Evolutionary conservation across 2,888 invertebrate genomes (phyloP).

Genomic region (Patella caerulea): DNA sequence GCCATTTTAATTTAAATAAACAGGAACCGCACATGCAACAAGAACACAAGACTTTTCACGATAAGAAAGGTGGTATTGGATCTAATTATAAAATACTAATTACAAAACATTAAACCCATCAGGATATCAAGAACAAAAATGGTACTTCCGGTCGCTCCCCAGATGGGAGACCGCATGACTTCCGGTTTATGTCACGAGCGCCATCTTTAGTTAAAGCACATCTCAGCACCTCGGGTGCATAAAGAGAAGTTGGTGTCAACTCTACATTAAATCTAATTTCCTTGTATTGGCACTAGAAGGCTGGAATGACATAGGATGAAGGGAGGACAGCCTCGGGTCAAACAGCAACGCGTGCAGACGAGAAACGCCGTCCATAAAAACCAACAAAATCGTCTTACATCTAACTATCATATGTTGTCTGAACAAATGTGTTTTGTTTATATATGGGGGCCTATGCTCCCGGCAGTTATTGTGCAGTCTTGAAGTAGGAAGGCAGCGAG

Average conservation of each 20-base stretch:
- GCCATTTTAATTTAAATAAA: too few relatives aligned
- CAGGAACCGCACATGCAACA: too few relatives aligned
- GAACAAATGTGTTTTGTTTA: slow-evolving; percentile 1
- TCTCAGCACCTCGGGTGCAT: not conserved
- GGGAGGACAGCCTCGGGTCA: slow-evolving; percentile 1
- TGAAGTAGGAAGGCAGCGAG: not conserved
- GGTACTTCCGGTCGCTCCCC: slow-evolving; percentile 33
- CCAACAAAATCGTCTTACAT: not conserved
- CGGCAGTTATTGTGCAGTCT: not conserved
- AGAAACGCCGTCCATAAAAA: not conserved
- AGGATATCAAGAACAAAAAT: slow-evolving; percentile 31
- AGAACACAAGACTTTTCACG: too few relatives aligned
- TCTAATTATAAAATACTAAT: too few relatives aligned
- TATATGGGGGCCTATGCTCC: slow-evolving; percentile 10
- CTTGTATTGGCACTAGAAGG: slow-evolving; percentile 7
- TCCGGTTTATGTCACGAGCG: slow-evolving; percentile 34
- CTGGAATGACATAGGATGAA: not conserved
- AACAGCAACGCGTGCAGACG: slow-evolving; percentile 1
- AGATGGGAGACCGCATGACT: slow-evolving; percentile 29
- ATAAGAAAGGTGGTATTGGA: too few relatives aligned
- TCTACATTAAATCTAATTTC: slow-evolving; percentile 5
- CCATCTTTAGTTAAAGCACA: not conserved
- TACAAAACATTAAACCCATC: not conserved
- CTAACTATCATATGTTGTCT: not conserved
- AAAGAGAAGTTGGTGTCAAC: not conserved